Conservation (phyloP, 1,140 invertebrate species). For the Drosophila rufa region DNA sequence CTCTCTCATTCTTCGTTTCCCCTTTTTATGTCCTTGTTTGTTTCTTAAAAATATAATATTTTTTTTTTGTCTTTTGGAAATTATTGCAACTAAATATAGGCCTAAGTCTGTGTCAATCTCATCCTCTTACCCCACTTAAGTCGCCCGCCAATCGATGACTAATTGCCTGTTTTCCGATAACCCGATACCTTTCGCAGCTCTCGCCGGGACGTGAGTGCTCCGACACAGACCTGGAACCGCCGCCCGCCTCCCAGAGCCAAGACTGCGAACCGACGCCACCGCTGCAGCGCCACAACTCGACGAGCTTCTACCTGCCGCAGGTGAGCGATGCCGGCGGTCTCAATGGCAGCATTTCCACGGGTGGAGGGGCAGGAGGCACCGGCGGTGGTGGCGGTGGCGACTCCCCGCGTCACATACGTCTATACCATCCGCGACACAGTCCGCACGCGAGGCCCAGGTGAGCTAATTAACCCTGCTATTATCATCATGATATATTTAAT, state of each 20-base stretch:
- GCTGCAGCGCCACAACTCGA: slow-evolving; percentile 94
- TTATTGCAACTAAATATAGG: slow-evolving; percentile 57
- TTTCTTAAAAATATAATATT: not conserved
- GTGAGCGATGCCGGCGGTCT: slow-evolving; percentile 56
- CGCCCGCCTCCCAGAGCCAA: slow-evolving; percentile 94
- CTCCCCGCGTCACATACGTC: slow-evolving; percentile 87
- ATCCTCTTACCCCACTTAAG: slow-evolving; percentile 13
- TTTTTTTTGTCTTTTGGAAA: slow-evolving; percentile 19
- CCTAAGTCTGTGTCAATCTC: slow-evolving; percentile 59
- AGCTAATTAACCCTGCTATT: slow-evolving; percentile 24
- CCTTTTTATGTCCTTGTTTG: slow-evolving; percentile 8
- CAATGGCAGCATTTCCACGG: slow-evolving; percentile 72
- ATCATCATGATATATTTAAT: not conserved
- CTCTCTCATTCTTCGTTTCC: slow-evolving; percentile 1
- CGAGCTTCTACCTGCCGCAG: slow-evolving; percentile 94
- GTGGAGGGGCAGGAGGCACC: slow-evolving; percentile 32
- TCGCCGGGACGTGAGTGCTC: slow-evolving; percentile 92
- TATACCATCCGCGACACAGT: slow-evolving; percentile 90
- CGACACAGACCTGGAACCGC: slow-evolving; percentile 92
- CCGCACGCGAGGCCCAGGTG: slow-evolving; percentile 91
- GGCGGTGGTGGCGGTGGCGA: slow-evolving; percentile 85
- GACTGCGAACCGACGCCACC: slow-evolving; percentile 97
- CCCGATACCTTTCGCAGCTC: slow-evolving; percentile 86
- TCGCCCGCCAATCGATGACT: slow-evolving; percentile 7
- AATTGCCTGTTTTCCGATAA: slow-evolving; percentile 24